Evolutionary conservation across 2,113 vertebrate genomes (phyloP).

Genomic region (Heterotis niloticus): DNA sequence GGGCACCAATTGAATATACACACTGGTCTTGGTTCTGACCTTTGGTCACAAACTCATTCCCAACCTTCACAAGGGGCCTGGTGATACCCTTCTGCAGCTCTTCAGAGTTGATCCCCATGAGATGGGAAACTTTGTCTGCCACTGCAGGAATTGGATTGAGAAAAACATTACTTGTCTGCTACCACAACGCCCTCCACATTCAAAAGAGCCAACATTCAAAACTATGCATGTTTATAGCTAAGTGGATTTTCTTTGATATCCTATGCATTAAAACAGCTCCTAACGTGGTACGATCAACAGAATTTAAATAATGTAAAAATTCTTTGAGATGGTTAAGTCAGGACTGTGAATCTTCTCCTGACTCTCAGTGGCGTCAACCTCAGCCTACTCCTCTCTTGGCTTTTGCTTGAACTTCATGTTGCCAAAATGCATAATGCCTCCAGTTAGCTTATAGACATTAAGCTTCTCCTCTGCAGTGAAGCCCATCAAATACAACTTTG

Average conservation of each 20-base stretch:
- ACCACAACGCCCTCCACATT: too few relatives aligned
- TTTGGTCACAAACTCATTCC: conserved; percentile 81
- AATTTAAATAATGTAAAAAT: too few relatives aligned
- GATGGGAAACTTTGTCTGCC: conserved; percentile 77
- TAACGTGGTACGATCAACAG: too few relatives aligned
- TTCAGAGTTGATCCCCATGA: conserved; percentile 76
- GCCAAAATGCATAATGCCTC: conserved; percentile 74
- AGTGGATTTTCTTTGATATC: too few relatives aligned
- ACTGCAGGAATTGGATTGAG: conserved; percentile 59
- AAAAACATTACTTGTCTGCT: too few relatives aligned
- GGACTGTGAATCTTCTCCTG: neutral
- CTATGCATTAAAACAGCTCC: too few relatives aligned
- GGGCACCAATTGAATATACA: conserved; percentile 54
- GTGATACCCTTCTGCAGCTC: conserved; percentile 80
- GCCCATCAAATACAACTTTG: conserved; percentile 57
- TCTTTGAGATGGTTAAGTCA: too few relatives aligned
- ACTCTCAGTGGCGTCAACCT: conserved; percentile 72
- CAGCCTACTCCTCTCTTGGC: conserved; percentile 71
- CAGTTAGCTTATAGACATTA: conserved; percentile 69
- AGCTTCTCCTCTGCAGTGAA: conserved; percentile 74
- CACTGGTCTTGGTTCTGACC: conserved; percentile 78
- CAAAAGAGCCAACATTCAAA: too few relatives aligned
- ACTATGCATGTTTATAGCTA: too few relatives aligned
- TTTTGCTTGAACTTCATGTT: conserved; percentile 81
- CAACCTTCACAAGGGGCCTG: conserved; percentile 73